phyloP scores from a whole-genome alignment of 2,888 invertebrate genomes.

The Odontocolon sp. region DNA sequence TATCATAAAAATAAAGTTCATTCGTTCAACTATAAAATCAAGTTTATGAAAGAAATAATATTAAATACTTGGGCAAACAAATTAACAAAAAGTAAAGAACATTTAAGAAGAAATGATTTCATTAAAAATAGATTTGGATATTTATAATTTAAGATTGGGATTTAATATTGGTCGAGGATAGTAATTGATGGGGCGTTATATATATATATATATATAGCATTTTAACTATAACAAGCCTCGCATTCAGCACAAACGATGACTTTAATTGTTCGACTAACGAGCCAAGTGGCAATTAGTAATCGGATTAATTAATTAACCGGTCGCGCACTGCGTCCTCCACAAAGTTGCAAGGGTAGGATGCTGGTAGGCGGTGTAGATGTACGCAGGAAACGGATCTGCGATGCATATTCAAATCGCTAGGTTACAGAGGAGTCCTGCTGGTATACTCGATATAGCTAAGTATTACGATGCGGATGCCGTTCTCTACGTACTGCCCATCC shows the following conservation, averaged over 20 bases:
- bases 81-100: too few species aligned
- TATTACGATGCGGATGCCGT: conserved; percentile 49
- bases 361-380: conserved; percentile 3
- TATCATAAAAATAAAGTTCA: too few species aligned
- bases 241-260: conserved; percentile 51
- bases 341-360: conserved; percentile 12
- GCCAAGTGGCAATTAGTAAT: conserved; percentile 65
- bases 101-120: too few species aligned
- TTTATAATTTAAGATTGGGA: too few species aligned
- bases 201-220: too few species aligned
- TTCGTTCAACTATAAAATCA: too few species aligned
- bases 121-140: too few species aligned
- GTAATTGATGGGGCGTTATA: too few species aligned
- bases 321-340: conserved; percentile 22
- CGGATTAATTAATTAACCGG: conserved; percentile 66
- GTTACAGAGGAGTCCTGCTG: conserved; percentile 28
- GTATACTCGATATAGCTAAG: conserved; percentile 13
- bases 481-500: too few species aligned
- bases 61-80: too few species aligned
- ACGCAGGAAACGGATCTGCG: conserved; percentile 48
- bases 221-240: conserved; percentile 54
- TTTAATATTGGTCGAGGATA: too few species aligned
- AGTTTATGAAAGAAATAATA: too few species aligned
- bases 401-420: conserved; percentile 55
- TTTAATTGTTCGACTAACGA: conserved; percentile 64